Evolutionary conservation across 2,888 invertebrate species (phyloP), one percentile per base, ranked within the genome.

Genomic region (Hypselothyrea guttata): DNA sequence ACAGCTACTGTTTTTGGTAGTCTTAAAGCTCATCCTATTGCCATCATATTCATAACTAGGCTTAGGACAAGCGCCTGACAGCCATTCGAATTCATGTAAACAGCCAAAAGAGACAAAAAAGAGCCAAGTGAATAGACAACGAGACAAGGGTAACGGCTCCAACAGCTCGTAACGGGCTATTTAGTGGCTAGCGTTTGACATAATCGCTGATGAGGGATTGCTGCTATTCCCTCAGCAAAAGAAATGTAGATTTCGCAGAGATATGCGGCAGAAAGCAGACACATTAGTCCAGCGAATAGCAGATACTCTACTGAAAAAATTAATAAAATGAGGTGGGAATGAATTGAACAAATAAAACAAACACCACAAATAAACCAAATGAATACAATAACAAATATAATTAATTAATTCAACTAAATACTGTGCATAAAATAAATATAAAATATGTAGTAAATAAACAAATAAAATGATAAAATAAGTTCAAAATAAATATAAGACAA

Each of bases 131-230:
- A 41, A 48, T 16, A 13, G 47, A 46, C 31, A 53, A 37, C 56
- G 51, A 34, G 61, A 55, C 61, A 67, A 64, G 56, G 56, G 48
- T 54, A 54, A 47, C 30, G 9, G 22, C 12, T 11, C n/a, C 18
- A 37, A n/a, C 34, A 52, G 44, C 16, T 27, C 2, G 33, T 35
- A 62, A 51, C 60, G 47, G 75, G 71, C 68, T 68, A 65, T 68
- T 79, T 60, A 72, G 73, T 81, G 84, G 73, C 48, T 73, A 48
- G 35, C 48, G 47, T 81, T 76, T 84, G 77, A 84, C 84, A 84
- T 77, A 77, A 78, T 67, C 67, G 74, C 60, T 81, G 77, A 81
- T 81, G 63, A 84, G 77, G 84, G 77, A 81, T 70, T 55, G 54
- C 53, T 18, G n/a, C n/a, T 13, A 34, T 37, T 42, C 45, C 33